phyloP scores from a whole-genome alignment of 2,797 vertebrate species.

The Microcaecilia unicolor region DNA sequence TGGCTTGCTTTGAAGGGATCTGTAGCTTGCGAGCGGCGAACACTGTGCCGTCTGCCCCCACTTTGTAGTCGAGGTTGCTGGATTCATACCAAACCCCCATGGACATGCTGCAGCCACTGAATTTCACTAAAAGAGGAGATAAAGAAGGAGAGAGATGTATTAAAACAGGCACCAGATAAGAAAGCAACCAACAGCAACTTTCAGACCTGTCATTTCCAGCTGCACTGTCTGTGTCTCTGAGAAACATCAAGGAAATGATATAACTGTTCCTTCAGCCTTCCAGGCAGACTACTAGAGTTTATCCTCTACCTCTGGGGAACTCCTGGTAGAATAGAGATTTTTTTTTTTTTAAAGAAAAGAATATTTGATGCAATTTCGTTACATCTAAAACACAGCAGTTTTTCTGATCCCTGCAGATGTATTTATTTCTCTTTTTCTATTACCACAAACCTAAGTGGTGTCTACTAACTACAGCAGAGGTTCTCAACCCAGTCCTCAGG shows the following conservation, averaged over 20 bases:
- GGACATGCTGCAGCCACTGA: conserved; percentile 74
- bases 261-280: conserved; percentile 33
- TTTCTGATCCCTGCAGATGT: conserved; percentile 26
- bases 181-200: conserved; percentile 28
- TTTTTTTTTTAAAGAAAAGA: conserved; percentile 2
- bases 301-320: conserved; percentile 21
- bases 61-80: conserved; percentile 71
- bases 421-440: conserved; percentile 16
- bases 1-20: conserved; percentile 60
- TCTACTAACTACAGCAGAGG: conserved; percentile 18
- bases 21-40: conserved; percentile 54
- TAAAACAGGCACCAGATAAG: conserved; percentile 23
- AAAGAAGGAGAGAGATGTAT: conserved; percentile 14
- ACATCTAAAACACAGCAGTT: conserved; percentile 22
- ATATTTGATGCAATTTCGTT: conserved; percentile 21
- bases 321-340: neutral
- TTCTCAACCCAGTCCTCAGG: too few relatives aligned
- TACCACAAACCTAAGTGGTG: conserved; percentile 23
- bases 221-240: conserved; percentile 17
- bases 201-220: conserved; percentile 42
- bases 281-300: conserved; percentile 23
- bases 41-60: conserved; percentile 70
- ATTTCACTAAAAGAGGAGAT: conserved; percentile 65
- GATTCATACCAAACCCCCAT: conserved; percentile 64
- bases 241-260: conserved; percentile 19